Conservation (phyloP, 2,888 invertebrate species). For the Phortica magna region DNA sequence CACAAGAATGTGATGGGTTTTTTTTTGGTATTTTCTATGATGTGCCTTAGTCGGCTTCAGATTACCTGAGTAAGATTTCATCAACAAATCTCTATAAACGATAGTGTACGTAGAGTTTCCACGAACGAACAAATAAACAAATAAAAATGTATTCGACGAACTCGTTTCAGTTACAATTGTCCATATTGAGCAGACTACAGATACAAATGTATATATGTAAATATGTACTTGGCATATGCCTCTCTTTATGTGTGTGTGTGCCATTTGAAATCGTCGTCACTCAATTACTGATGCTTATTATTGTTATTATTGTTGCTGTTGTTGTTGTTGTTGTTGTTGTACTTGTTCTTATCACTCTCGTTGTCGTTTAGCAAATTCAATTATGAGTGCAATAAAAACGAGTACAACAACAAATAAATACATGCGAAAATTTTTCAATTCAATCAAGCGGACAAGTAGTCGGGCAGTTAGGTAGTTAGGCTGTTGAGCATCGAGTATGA, state of each 20-base stretch:
- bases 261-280: constrained; percentile 13
- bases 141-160: no score
- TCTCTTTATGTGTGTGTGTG: constrained; percentile 12
- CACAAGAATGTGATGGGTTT: no score
- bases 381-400: constrained; percentile 47
- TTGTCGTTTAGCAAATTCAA: constrained; percentile 57
- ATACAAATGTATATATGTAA: not conserved
- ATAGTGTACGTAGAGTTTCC: no score
- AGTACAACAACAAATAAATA: constrained; percentile 43
- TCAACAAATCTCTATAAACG: no score
- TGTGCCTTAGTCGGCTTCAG: no score
- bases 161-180: not conserved
- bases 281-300: constrained; percentile 12
- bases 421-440: constrained; percentile 27
- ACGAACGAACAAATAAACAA: no score
- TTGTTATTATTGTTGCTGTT: not conserved
- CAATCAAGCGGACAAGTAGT: constrained; percentile 14
- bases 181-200: no score
- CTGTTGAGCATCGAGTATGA: not conserved
- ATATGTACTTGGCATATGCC: constrained; percentile 1
- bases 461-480: no score
- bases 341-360: constrained; percentile 31
- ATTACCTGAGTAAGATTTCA: no score
- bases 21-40: no score
- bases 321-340: constrained; percentile 16